Conservation (phyloP, 2,797 vertebrate species). For the Xenentodon cancila region DNA sequence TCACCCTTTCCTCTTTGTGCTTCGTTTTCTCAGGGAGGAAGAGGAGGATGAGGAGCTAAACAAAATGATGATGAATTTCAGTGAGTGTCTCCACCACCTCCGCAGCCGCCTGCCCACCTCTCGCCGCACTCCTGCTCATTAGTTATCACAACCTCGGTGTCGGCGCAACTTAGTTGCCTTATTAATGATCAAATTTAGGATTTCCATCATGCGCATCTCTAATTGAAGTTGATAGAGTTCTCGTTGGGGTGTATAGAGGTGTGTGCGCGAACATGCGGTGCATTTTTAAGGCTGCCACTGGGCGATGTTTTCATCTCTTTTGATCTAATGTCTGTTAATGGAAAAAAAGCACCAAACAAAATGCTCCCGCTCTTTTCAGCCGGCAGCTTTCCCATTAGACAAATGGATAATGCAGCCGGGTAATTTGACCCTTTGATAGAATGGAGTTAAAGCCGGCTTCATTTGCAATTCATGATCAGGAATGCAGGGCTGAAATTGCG, state of each 20-base stretch:
- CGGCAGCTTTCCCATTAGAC: conserved; percentile 54
- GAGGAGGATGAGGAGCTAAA: conserved; percentile 92
- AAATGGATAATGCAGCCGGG: conserved; percentile 72
- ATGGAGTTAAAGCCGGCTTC: conserved; percentile 62
- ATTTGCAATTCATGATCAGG: conserved; percentile 80
- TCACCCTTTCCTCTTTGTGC: neutral
- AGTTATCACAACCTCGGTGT: conserved; percentile 45
- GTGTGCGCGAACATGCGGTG: conserved; percentile 21
- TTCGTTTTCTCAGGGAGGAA: conserved; percentile 83
- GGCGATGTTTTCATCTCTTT: conserved; percentile 71
- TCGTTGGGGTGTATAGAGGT: conserved; percentile 29
- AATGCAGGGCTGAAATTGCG: conserved; percentile 63
- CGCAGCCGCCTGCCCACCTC: neutral
- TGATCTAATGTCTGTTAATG: conserved; percentile 79
- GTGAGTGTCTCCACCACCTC: conserved; percentile 75
- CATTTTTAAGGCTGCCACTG: conserved; percentile 35
- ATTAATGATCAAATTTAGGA: conserved; percentile 51
- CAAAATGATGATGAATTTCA: conserved; percentile 87
- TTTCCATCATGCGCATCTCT: conserved; percentile 55
- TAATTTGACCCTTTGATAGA: conserved; percentile 74
- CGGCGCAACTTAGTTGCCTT: conserved; percentile 36
- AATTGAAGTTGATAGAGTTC: conserved; percentile 61
- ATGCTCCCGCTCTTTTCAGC: conserved; percentile 51
- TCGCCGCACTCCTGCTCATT: conserved; percentile 36
- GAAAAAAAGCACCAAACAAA: conserved; percentile 71